phyloP scores from a whole-genome alignment of 2,113 vertebrate species.

The Martes martes region DNA sequence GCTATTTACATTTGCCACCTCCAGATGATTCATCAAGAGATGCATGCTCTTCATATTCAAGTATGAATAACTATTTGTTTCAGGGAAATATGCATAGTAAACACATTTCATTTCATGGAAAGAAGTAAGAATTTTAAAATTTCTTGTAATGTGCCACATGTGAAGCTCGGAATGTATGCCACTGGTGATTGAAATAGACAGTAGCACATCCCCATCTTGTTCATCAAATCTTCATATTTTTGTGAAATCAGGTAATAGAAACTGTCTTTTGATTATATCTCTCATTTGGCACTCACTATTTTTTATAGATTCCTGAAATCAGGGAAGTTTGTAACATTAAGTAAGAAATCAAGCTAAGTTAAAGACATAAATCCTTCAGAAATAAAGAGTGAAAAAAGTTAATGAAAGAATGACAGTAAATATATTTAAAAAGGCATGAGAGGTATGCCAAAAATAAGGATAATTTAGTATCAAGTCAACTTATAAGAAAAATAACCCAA shows the following conservation, averaged over 20 bases:
- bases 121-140: conserved; percentile 71
- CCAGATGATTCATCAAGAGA: conserved; percentile 67
- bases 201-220: background rate
- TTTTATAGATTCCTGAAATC: conserved; percentile 66
- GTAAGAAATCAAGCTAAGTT: conserved; percentile 66
- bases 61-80: conserved; percentile 18
- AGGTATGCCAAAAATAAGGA: conserved; percentile 46
- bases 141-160: conserved; percentile 55
- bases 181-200: conserved; percentile 67
- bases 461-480: conserved; percentile 53
- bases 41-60: conserved; percentile 34
- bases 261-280: conserved; percentile 76
- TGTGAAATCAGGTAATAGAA: conserved; percentile 74
- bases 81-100: conserved; percentile 50
- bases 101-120: conserved; percentile 67
- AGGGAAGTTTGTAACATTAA: conserved; percentile 70
- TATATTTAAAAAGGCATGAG: conserved; percentile 63
- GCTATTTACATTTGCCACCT: conserved; percentile 55
- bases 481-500: background rate
- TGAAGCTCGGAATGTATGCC: conserved; percentile 55
- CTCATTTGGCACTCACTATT: conserved; percentile 51
- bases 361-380: conserved; percentile 59
- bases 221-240: conserved; percentile 73
- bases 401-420: conserved; percentile 58
- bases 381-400: conserved; percentile 40